phyloP scores from a whole-genome alignment of 2,797 vertebrate species.

The Crypturellus tataupa region DNA sequence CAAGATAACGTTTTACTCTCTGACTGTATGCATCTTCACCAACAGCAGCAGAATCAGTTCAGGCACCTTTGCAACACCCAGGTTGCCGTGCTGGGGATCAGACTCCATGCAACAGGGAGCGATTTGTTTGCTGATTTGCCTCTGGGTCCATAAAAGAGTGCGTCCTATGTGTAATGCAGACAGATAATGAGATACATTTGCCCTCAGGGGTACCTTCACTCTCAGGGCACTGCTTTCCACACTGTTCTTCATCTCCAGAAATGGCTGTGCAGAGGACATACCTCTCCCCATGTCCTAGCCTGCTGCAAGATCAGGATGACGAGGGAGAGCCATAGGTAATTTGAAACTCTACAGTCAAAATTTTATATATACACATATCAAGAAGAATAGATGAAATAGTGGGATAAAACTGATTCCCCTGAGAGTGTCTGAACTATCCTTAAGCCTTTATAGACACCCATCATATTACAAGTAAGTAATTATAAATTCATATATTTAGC shows the following conservation, averaged over 20 bases:
- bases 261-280: neutral
- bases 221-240: conserved; percentile 32
- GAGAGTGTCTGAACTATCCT: neutral
- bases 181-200: conserved; percentile 57
- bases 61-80: conserved; percentile 32
- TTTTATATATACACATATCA: neutral
- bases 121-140: conserved; percentile 10
- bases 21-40: conserved; percentile 44
- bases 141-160: neutral
- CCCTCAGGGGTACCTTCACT: neutral
- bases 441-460: neutral
- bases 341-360: neutral
- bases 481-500: neutral
- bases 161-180: conserved; percentile 17
- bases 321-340: neutral
- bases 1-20: conserved; percentile 36
- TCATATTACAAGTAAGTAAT: neutral
- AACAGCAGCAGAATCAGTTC: conserved; percentile 32
- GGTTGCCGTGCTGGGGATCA: neutral
- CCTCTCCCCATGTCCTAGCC: neutral
- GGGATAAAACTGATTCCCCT: neutral
- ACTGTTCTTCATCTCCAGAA: conserved; percentile 56
- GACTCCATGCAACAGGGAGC: conserved; percentile 8
- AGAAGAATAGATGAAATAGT: neutral
- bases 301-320: neutral